These are phyloP conservation scores for Hydropotes inermis DNA, from an alignment of 2,113 vertebrate species.

Conservation along the genomic window DNA sequence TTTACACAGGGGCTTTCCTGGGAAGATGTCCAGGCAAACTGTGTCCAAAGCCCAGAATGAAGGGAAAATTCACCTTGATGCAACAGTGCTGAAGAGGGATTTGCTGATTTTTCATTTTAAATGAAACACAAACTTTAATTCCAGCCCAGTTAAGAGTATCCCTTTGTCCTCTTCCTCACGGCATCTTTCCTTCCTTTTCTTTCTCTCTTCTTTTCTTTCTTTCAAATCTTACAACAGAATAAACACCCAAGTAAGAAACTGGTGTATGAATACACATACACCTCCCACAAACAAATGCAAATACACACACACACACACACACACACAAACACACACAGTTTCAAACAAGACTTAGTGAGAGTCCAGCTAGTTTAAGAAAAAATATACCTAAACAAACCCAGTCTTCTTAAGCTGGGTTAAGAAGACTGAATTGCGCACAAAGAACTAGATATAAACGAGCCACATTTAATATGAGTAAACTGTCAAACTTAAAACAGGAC, in stretches of 20 bases:
- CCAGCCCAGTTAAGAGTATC: constrained; percentile 48
- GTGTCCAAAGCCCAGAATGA: constrained; percentile 44
- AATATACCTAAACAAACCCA: constrained; percentile 3
- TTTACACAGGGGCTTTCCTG: constrained; percentile 46
- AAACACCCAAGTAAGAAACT: constrained; percentile 52
- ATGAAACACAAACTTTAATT: constrained; percentile 62
- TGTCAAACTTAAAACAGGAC: not conserved
- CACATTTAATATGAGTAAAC: not conserved
- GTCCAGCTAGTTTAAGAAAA: constrained; percentile 56
- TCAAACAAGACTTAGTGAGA: constrained; percentile 63
- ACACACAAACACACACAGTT: not conserved
- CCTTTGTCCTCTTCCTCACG: constrained; percentile 54
- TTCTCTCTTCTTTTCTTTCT: not conserved
- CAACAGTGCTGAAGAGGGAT: not conserved
- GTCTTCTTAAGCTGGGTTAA: constrained; percentile 55
- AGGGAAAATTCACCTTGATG: constrained; percentile 55
- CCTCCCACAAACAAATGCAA: not conserved
- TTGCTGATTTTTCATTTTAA: constrained; percentile 62
- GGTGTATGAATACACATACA: not conserved
- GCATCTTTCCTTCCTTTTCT: not conserved
- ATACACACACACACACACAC: not conserved
- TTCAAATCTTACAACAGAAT: constrained; percentile 13
- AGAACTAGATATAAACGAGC: constrained; percentile 50
- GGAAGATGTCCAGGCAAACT: constrained; percentile 52
- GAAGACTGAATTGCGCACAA: constrained; percentile 66